Percentiles rank a stretch among this genome's conserved stretches.
Evolutionary conservation across 2,888 invertebrate species (phyloP).

Genomic region (Oxyscelio sp.): DNA sequence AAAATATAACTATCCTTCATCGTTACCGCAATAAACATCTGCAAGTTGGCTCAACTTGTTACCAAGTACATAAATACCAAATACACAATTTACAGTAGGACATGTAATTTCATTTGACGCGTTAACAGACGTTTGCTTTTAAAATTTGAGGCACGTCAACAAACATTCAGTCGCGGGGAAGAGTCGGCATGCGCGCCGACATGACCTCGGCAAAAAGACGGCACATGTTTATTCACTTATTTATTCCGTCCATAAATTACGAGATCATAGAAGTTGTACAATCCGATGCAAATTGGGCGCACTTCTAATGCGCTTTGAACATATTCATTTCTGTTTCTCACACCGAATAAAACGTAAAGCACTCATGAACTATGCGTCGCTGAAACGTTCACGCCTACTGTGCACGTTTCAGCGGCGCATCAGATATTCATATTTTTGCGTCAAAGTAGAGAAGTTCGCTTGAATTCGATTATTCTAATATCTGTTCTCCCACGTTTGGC

Average conservation of each 20-base stretch:
- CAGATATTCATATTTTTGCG: too few relatives aligned
- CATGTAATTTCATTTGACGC: slow-evolving; percentile 43
- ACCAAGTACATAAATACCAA: slow-evolving; percentile 32
- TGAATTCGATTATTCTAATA: too few relatives aligned
- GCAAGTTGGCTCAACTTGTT: slow-evolving; percentile 46
- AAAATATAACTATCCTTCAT: slow-evolving; percentile 38
- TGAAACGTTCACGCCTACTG: too few relatives aligned
- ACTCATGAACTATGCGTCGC: too few relatives aligned
- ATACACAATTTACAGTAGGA: slow-evolving; percentile 39
- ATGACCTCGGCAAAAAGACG: background rate
- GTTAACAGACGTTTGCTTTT: slow-evolving; percentile 38
- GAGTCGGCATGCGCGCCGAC: background rate
- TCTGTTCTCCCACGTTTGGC: too few relatives aligned
- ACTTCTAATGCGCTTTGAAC: background rate
- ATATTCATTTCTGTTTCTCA: background rate
- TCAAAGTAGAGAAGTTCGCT: too few relatives aligned
- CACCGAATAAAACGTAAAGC: too few relatives aligned
- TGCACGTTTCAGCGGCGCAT: too few relatives aligned
- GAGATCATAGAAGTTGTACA: background rate
- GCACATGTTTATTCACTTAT: background rate
- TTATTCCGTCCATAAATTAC: background rate
- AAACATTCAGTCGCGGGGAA: background rate
- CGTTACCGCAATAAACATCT: slow-evolving; percentile 43
- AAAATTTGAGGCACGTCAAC: slow-evolving; percentile 12
- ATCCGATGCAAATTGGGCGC: background rate